Conservation (phyloP, 2,797 vertebrate species). For the Sarcophilus harrisii region DNA sequence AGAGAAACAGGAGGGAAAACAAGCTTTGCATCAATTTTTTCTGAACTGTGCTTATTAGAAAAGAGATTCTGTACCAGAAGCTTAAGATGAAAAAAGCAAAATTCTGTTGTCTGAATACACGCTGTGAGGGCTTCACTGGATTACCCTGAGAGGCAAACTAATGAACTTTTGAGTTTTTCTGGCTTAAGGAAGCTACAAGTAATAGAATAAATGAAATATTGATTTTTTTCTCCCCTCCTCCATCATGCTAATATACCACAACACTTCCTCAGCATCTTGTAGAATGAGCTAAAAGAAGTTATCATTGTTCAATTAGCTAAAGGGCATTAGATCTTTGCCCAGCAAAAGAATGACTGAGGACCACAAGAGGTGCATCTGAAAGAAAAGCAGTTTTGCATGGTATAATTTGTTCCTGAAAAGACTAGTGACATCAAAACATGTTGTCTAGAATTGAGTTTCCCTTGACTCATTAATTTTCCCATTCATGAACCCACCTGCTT, state of each 20-base stretch:
- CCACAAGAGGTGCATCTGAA: background rate
- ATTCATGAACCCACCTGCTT: background rate
- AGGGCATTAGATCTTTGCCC: background rate
- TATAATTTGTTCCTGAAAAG: background rate
- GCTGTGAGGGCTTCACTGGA: background rate
- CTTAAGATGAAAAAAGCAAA: background rate
- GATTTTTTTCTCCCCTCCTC: background rate
- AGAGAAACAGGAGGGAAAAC: background rate
- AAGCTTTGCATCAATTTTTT: background rate
- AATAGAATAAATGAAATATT: background rate
- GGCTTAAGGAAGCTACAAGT: background rate
- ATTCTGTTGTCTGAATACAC: background rate
- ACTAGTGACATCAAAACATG: background rate
- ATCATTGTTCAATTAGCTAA: background rate
- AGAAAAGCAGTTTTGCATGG: background rate
- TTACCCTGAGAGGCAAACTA: background rate
- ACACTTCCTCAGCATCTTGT: background rate
- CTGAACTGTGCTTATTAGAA: background rate
- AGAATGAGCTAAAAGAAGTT: background rate
- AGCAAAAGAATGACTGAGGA: background rate
- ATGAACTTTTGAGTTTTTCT: background rate
- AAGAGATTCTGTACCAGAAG: background rate
- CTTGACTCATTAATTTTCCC: background rate
- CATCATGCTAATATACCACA: background rate
- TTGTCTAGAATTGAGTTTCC: background rate